A percentile compares a stretch with the other conserved stretches of the same genome.
Conservation (phyloP, 2,113 vertebrate species). For the Columbina picui region DNA sequence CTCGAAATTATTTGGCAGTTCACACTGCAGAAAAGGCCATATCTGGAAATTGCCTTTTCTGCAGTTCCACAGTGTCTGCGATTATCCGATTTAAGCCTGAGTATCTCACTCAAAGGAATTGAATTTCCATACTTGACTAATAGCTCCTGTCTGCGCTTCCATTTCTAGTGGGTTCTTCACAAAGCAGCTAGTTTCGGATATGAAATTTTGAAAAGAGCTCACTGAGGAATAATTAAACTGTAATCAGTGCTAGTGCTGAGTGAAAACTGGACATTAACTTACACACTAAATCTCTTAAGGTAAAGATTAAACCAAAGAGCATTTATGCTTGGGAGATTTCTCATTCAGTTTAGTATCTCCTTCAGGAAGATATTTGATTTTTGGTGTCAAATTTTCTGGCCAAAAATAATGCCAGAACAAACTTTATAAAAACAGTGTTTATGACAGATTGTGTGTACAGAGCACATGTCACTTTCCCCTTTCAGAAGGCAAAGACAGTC, state of each 20-base stretch:
- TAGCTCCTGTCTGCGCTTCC: not conserved
- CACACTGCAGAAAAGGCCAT: slow-evolving; percentile 10
- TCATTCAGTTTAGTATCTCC: not conserved
- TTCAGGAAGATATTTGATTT: not conserved
- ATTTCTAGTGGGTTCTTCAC: not conserved
- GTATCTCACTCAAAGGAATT: not conserved
- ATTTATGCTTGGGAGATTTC: not conserved
- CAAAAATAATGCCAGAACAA: not conserved
- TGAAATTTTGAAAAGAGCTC: not conserved
- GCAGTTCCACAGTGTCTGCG: not conserved
- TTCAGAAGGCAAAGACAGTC: not conserved
- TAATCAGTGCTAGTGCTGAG: accelerated
- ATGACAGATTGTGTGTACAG: not conserved
- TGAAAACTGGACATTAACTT: not conserved
- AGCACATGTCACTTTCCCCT: accelerated
- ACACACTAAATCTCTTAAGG: not conserved
- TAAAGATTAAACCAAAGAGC: not conserved
- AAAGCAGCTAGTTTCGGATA: not conserved
- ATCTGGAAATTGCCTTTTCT: slow-evolving; percentile 41
- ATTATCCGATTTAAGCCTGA: slow-evolving; percentile 17
- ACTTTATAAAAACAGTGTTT: not conserved
- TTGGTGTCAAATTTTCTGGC: not conserved
- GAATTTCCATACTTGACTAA: slow-evolving; percentile 44
- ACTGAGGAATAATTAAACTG: not conserved
- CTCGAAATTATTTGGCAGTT: slow-evolving; percentile 43